These are phyloP conservation scores for Caenorhabditis latens DNA, from an alignment of 1,140 invertebrate genomes.

Conservation along the genomic window DNA sequence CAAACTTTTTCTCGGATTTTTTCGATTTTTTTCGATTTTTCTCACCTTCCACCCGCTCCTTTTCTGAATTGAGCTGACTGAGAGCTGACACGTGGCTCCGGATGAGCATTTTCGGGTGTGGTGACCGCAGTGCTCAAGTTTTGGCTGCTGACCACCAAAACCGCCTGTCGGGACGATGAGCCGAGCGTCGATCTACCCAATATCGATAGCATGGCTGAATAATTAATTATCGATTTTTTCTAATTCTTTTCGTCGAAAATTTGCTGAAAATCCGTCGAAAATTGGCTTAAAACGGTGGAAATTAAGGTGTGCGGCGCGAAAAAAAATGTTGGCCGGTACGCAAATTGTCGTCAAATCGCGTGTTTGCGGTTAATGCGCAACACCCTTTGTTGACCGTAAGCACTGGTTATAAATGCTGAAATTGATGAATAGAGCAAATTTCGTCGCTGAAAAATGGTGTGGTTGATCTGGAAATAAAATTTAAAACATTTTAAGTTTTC, in stretches of 20 bases:
- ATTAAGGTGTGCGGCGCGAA: constrained; percentile 22
- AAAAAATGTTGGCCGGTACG: not conserved
- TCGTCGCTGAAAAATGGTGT: not conserved
- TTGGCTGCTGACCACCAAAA: constrained; percentile 20
- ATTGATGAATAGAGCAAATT: not conserved
- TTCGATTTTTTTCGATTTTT: not conserved
- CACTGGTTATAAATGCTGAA: not conserved
- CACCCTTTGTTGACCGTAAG: not conserved
- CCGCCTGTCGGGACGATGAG: constrained; percentile 15
- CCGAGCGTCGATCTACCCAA: constrained; percentile 28
- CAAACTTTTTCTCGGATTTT: not conserved
- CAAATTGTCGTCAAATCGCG: not conserved
- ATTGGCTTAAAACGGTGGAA: not conserved
- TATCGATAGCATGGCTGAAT: constrained; percentile 17
- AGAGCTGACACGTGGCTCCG: constrained; percentile 65
- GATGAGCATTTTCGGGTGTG: constrained; percentile 54
- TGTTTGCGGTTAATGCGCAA: not conserved
- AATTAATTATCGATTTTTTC: not conserved
- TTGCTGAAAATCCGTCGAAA: not conserved
- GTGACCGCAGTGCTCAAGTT: constrained; percentile 45
- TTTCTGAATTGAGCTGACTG: constrained; percentile 67
- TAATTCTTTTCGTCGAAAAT: not conserved
- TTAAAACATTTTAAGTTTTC: not conserved
- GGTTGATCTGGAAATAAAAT: not conserved
- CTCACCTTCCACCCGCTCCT: constrained; percentile 64